phyloP scores from a whole-genome alignment of 1,140 invertebrate genomes.

The Apis cerana region DNA sequence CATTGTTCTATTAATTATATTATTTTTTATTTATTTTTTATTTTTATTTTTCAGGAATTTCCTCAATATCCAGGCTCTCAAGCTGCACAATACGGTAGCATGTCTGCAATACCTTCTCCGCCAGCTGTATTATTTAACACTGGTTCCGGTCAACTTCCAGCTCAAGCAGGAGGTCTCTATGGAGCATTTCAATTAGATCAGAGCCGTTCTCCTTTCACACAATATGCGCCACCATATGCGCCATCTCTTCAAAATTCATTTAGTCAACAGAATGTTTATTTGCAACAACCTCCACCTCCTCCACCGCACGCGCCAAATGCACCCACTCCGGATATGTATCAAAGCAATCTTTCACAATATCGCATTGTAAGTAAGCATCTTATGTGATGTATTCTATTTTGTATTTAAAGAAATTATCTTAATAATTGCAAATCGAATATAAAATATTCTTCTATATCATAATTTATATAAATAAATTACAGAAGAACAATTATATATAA shows the following conservation, averaged over 20 bases:
- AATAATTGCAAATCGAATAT: background rate
- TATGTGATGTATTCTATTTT: background rate
- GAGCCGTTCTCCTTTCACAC: conserved; percentile 85
- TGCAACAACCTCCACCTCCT: conserved; percentile 83
- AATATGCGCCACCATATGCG: conserved; percentile 83
- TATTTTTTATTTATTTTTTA: no score
- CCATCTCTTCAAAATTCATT: conserved; percentile 83
- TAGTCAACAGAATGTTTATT: conserved; percentile 86
- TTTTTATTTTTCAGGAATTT: conserved; percentile 70
- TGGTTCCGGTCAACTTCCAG: conserved; percentile 87
- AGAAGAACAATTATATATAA: conserved; percentile 3
- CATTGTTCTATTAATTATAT: background rate
- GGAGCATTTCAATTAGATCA: conserved; percentile 86
- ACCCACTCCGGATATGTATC: conserved; percentile 90
- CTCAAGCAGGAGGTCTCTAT: conserved; percentile 88
- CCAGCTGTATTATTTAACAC: conserved; percentile 90
- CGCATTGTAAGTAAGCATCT: conserved; percentile 83
- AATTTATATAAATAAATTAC: background rate
- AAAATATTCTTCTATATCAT: background rate
- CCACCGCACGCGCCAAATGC: conserved; percentile 79
- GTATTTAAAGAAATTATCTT: background rate
- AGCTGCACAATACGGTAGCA: conserved; percentile 86
- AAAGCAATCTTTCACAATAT: conserved; percentile 88
- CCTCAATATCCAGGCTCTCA: conserved; percentile 79
- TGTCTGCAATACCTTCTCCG: conserved; percentile 91